Conservation (phyloP, 1,140 invertebrate genomes). For the Tribolium madens region DNA sequence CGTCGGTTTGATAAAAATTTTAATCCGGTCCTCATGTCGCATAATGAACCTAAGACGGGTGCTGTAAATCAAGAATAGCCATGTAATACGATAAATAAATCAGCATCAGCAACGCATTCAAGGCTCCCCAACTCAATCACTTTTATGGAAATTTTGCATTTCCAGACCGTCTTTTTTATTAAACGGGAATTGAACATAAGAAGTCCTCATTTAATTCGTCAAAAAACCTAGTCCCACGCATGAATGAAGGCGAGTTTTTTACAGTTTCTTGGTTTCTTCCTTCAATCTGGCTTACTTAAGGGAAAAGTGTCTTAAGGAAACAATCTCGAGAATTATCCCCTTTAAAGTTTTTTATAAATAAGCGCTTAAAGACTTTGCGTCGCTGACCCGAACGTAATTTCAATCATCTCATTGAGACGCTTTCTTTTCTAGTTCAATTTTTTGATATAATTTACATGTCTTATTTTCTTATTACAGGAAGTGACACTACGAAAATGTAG, state of each 20-base stretch:
- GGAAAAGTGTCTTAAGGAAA: conserved; percentile 28
- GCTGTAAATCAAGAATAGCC: conserved; percentile 50
- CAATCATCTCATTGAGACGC: conserved; percentile 6
- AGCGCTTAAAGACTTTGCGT: conserved; percentile 16
- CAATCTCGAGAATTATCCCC: conserved; percentile 18
- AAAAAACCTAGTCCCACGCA: conserved; percentile 37
- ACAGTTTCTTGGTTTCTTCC: conserved; percentile 28
- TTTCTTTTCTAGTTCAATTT: conserved; percentile 21
- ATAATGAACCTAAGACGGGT: conserved; percentile 21
- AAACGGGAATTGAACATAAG: conserved; percentile 38
- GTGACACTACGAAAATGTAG: conserved; percentile 72
- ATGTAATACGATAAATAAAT: conserved; percentile 54
- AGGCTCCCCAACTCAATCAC: conserved; percentile 33
- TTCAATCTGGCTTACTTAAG: conserved; percentile 20
- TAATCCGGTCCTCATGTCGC: neutral
- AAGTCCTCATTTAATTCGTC: conserved; percentile 37
- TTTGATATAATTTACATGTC: conserved; percentile 11
- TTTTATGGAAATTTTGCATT: conserved; percentile 37
- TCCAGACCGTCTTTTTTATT: conserved; percentile 33
- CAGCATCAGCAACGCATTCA: conserved; percentile 48
- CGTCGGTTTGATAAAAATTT: neutral
- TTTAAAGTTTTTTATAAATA: conserved; percentile 36
- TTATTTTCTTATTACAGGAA: conserved; percentile 71
- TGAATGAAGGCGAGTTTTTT: conserved; percentile 32
- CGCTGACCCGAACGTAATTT: conserved; percentile 34